Base-by-base conservation (phyloP, 1,140 invertebrate genomes). In the Scaptomyza hsui region DNA sequence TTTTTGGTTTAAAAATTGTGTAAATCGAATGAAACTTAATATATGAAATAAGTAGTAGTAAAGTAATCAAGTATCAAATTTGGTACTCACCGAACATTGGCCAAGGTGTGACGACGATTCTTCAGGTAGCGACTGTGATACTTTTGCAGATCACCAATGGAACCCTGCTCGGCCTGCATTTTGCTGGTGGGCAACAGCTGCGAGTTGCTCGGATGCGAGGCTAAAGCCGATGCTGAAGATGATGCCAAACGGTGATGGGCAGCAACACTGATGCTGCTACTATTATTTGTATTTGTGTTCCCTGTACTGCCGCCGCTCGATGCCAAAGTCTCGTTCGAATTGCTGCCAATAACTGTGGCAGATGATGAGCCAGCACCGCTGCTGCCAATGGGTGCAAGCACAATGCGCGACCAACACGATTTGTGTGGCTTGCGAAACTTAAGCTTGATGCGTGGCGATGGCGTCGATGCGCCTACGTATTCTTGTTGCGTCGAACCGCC, bases 111-210 rank as follows among this genome's bases (percentile, higher is more conserved):
- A 39, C 96, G 93, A 19, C 96, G 93, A 81, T 95, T 97, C 90
- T 96, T 94, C 56, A 97, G 94, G 91, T 95, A 96, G 74, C 95
- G 92, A 80, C 96, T 96, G 89, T 97, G 96, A 90, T 97, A 97
- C 78, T 96, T 96, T 79, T 96, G 95, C 59, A 97, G 93, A 89
- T 97, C 96, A 44, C 96, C 96, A 89, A 97, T 96, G 91, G 95
- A 96, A 39, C 96, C 96, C 90, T 96, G 96, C 92, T 97, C 96
- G 55, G 96, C 96, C 93, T 97, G 96, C 96, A 97, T 97, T 91
- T 93, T 96, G 78, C 52, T 77, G 67, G 78, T 78, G 61, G 93
- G 93, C 67, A 88, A 91, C 82, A 92, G 81, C 62, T 88, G 74
- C 61, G 90, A 72, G 83, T 91, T 77, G 72, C 75, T 85, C 12